Conservation (phyloP, 2,888 invertebrate species). For the Sturmia bella region DNA sequence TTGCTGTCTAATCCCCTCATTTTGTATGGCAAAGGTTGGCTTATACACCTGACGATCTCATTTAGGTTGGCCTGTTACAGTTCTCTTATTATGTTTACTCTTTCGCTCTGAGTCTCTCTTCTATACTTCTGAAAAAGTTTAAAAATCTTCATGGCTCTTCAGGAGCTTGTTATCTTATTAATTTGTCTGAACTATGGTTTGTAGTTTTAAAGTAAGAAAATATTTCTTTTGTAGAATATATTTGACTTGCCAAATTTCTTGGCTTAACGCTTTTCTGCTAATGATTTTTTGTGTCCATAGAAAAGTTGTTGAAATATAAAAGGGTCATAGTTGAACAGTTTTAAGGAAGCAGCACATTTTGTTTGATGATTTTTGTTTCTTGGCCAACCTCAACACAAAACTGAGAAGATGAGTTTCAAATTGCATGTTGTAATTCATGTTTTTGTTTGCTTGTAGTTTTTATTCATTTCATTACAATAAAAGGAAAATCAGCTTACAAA, state of each 20-base stretch:
- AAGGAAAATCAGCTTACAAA: not conserved
- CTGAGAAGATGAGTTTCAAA: constrained; percentile 51
- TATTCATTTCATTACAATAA: constrained; percentile 39
- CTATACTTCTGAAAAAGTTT: no score
- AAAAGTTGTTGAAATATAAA: constrained; percentile 36
- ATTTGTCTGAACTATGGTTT: not conserved
- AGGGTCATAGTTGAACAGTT: constrained; percentile 68
- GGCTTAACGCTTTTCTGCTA: not conserved
- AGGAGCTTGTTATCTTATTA: not conserved
- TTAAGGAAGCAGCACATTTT: constrained; percentile 66
- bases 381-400: constrained; percentile 12
- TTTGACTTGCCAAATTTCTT: no score
- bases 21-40: no score
- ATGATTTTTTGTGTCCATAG: constrained; percentile 2
- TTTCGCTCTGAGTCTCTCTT: no score
- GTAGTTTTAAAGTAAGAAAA: no score
- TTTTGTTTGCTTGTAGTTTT: constrained; percentile 19
- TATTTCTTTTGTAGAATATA: no score
- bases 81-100: no score
- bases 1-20: no score
- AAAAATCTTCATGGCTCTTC: no score
- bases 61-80: no score
- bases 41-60: no score
- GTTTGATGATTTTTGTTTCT: not conserved
- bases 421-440: constrained; percentile 66